Evolutionary conservation across 1,140 invertebrate genomes (phyloP).

Genomic region (Arctopsyche grandis): DNA sequence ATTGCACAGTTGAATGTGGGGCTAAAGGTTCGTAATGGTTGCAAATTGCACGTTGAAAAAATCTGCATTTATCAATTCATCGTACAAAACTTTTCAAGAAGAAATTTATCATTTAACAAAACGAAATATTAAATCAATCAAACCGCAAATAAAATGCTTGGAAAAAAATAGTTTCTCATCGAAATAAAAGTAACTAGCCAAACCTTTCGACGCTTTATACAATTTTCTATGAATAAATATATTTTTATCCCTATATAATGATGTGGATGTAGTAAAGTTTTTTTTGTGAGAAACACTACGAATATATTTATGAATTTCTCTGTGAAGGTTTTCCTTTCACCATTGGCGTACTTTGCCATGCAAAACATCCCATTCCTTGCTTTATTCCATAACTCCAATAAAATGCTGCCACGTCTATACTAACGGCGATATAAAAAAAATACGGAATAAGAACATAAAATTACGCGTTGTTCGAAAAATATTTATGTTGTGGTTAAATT

Average conservation of each 20-base stretch:
- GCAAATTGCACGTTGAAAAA: not conserved
- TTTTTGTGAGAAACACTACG: not conserved
- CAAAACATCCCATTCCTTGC: conserved; percentile 39
- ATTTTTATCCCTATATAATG: not conserved
- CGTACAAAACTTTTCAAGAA: not conserved
- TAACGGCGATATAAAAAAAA: conserved; percentile 7
- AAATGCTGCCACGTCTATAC: not conserved
- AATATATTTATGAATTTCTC: conserved; percentile 42
- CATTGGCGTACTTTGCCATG: conserved; percentile 25
- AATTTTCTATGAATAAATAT: too few relatives aligned
- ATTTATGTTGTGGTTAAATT: too few relatives aligned
- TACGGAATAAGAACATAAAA: too few relatives aligned
- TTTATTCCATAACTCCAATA: conserved; percentile 13
- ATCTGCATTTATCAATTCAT: not conserved
- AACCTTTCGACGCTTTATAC: too few relatives aligned
- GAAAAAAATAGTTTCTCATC: not conserved
- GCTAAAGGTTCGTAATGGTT: not conserved
- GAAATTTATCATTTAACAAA: too few relatives aligned
- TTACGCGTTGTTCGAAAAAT: too few relatives aligned
- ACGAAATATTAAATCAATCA: too few relatives aligned
- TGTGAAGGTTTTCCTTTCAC: not conserved
- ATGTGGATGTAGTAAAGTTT: not conserved
- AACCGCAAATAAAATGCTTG: too few relatives aligned
- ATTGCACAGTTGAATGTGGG: conserved; percentile 21
- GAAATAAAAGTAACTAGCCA: too few relatives aligned